Evolutionary conservation across 1,140 invertebrate species (phyloP), one percentile per base, ranked within the genome.

Genomic region (Wasmannia auropunctata): DNA sequence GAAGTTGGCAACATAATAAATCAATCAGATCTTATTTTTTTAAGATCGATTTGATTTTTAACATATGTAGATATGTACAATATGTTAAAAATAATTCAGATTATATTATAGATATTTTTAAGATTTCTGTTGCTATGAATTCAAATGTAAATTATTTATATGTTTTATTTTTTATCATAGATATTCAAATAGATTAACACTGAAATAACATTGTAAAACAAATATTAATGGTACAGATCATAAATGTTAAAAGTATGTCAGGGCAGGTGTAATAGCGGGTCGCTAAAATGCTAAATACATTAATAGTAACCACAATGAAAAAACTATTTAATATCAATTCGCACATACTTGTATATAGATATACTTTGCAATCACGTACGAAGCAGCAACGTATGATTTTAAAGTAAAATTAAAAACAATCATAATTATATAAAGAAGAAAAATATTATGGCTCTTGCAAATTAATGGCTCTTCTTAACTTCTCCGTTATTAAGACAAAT

Each of bases 231-330:
- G 11, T 22, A 62, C 28, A 34, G 63, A 83, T 70, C 6, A 60
- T 86, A 81, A 87, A 58, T 46, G 28, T 31, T 75, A n/a, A 46
- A 91, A 85, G 76, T 79, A 63, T 92, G 91, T 90, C 91, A 92
- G 49, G 79, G 86, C 25, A 67, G 1, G 11, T 87, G 76, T 85
- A n/a, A 40, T 8, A 16, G n/a, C 51, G 60, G 25, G 58, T 86
- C 69, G 86, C 70, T 87, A 85, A 87, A 86, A 81, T 34, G 90
- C 87, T 92, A 92, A 92, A 74, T 80, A 70, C 31, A 74, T 86
- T 91, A 91, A 91, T 88, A 43, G 37, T 16, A 22, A 60, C 5
- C 1, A 83, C 19, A 28, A 81, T 49, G n/a, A 49, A 54, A 84
- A 7, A 85, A 40, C 6, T 58, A 63, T 77, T 85, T 83, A 83